Base-by-base conservation (phyloP, 2,888 invertebrate genomes). In the Buathra laborator region DNA sequence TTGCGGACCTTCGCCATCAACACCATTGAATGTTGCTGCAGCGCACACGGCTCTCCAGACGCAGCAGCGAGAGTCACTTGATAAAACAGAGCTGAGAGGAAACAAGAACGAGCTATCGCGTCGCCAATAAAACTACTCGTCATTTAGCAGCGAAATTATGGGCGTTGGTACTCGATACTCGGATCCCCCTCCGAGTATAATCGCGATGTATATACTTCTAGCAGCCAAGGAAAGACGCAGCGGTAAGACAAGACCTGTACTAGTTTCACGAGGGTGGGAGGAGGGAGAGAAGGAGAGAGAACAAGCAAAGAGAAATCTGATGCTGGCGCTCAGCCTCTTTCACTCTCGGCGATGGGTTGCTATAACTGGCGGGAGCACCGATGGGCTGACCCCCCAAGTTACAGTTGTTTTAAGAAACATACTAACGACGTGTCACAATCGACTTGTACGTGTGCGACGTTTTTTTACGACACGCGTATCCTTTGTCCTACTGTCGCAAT, bases 1-100 rank as follows among this genome's bases (percentile, higher is more conserved):
- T 91, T 87, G 88, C 87, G 89, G 88, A 87, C 81, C 87, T 83
- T 90, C 87, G 89, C 90, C 78, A 78, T 78, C 37, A 84, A 56
- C 48, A 59, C 53, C 19, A 16, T 43, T 16, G 19, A 10, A 53
- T 19, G 16, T 10, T n/a, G 16, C 16, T 6, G 6, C 53, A 51
- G 53, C 19, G 19, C 51, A 16, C 53, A 16, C 53, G 53, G 53
- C 9, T 37, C 37, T 37, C 37, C 7, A 7, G 37, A 37, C 37
- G 37, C 37, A 37, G 19, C 53, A 9, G 9, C 53, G 19, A 19
- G 53, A 9, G 53, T 53, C 53, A 10, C 19, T 2, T 10, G 53
- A 53, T 19, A 16, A 19, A 19, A 10, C 19, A 16, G 53, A 19
- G 16, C 53, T 9, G 19, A 7, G 19, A 19, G 10, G 19, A 53